A percentile compares a stretch with the other conserved stretches of the same genome.
These are phyloP conservation scores for Parotocinclus haroldoi DNA, from an alignment of 2,797 vertebrate species.

Conservation along the genomic window DNA sequence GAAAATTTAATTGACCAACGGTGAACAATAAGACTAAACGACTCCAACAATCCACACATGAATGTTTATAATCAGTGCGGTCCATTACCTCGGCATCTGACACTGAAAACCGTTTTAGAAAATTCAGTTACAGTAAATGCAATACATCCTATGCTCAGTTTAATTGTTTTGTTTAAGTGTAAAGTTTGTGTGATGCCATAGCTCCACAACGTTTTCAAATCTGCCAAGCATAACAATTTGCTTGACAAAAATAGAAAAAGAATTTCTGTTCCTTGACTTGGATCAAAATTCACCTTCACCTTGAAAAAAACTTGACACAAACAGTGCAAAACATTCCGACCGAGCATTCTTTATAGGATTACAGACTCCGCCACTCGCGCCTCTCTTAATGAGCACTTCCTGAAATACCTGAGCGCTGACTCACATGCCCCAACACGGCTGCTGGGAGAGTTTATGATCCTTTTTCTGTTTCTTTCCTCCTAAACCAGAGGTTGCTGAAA, in stretches of 20 bases:
- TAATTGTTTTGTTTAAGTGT: too few relatives aligned
- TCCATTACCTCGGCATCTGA: too few relatives aligned
- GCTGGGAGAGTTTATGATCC: constrained; percentile 2
- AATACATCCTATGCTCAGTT: too few relatives aligned
- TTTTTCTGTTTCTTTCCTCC: background rate
- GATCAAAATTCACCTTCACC: background rate
- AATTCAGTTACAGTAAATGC: too few relatives aligned
- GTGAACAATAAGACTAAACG: too few relatives aligned
- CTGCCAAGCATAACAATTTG: background rate
- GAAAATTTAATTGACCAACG: too few relatives aligned
- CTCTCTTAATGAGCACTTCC: constrained; percentile 27
- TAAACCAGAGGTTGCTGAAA: background rate
- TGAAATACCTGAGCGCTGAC: constrained; percentile 38
- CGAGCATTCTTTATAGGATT: constrained; percentile 16
- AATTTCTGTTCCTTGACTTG: background rate
- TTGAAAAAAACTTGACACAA: constrained; percentile 3
- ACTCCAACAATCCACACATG: too few relatives aligned
- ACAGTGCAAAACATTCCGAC: constrained; percentile 14
- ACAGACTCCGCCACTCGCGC: constrained; percentile 13
- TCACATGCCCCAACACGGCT: constrained; percentile 30
- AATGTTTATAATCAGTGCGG: too few relatives aligned
- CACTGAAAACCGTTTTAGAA: too few relatives aligned
- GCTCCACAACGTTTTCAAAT: too few relatives aligned
- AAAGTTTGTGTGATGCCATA: too few relatives aligned
- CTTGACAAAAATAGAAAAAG: background rate